phyloP scores from a whole-genome alignment of 2,113 vertebrate species.

The Pao palembangensis region DNA sequence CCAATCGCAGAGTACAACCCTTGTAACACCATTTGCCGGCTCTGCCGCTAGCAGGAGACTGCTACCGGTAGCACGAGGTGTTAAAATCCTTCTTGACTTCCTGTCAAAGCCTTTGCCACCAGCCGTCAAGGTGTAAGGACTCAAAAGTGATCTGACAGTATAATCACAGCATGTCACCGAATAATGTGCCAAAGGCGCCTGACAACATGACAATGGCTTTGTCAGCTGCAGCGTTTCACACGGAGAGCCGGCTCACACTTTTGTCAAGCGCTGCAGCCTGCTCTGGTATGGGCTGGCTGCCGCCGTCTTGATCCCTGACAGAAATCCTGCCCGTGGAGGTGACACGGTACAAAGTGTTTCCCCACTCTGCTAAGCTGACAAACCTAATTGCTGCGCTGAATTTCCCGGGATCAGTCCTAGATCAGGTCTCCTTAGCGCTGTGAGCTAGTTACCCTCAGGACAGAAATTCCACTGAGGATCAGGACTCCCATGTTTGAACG shows the following conservation, averaged over 20 bases:
- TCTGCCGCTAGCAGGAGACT: slow-evolving; percentile 13
- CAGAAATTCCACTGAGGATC: slow-evolving; percentile 41
- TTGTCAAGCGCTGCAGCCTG: slow-evolving; percentile 36
- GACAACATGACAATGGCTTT: slow-evolving; percentile 65
- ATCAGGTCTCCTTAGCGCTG: slow-evolving; percentile 59
- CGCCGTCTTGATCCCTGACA: slow-evolving; percentile 64
- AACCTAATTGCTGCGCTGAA: slow-evolving; percentile 57
- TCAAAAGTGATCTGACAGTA: slow-evolving; percentile 29
- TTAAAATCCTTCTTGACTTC: slow-evolving; percentile 39
- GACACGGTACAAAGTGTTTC: slow-evolving; percentile 67
- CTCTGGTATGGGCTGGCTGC: slow-evolving; percentile 38
- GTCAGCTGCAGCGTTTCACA: slow-evolving; percentile 40
- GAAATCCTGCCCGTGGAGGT: slow-evolving; percentile 57
- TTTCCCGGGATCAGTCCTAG: slow-evolving; percentile 61
- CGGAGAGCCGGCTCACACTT: slow-evolving; percentile 51
- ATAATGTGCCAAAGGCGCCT: slow-evolving; percentile 54
- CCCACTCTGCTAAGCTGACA: slow-evolving; percentile 64
- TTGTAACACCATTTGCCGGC: slow-evolving; percentile 19
- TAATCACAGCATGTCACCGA: slow-evolving; percentile 41
- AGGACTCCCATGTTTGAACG: slow-evolving; percentile 42
- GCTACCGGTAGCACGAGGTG: slow-evolving; percentile 27
- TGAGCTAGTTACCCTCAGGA: slow-evolving; percentile 50
- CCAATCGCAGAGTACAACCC: slow-evolving; percentile 18
- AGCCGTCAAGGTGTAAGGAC: slow-evolving; percentile 15
- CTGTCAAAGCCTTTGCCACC: slow-evolving; percentile 47